Percentiles rank a stretch among this genome's conserved stretches.
phyloP scores from a whole-genome alignment of 2,797 vertebrate genomes.

The Cuculus canorus region DNA sequence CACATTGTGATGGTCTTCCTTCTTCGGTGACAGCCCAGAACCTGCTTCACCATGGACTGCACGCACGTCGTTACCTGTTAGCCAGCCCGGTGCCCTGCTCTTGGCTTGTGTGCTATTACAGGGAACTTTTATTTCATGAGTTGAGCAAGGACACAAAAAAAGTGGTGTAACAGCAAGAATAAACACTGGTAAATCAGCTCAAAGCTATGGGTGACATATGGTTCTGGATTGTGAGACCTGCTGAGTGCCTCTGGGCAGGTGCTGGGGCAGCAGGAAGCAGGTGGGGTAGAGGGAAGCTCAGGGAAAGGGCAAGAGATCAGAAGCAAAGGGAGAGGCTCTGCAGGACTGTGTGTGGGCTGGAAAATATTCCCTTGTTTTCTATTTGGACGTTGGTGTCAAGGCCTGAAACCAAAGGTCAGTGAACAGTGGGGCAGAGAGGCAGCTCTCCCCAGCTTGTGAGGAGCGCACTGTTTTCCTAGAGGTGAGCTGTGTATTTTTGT shows the following conservation, averaged over 20 bases:
- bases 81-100: not conserved
- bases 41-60: not conserved
- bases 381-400: conserved; percentile 43
- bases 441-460: not conserved
- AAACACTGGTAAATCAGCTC: conserved; percentile 15
- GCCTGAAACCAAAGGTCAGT: conserved; percentile 23
- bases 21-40: not conserved
- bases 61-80: not conserved
- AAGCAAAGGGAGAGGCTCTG: not conserved
- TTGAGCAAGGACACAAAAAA: not conserved
- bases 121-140: not conserved
- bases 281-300: not conserved
- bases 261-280: not conserved
- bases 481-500: not conserved
- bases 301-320: not conserved
- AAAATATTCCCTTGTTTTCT: not conserved
- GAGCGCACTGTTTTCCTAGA: conserved; percentile 1
- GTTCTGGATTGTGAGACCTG: not conserved
- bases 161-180: conserved; percentile 28
- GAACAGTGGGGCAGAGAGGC: not conserved
- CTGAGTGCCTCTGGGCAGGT: not conserved
- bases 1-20: not conserved
- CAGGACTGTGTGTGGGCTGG: not conserved
- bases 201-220: not conserved
- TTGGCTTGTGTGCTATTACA: not conserved